A percentile compares a stretch with the other conserved stretches of the same genome.
Evolutionary conservation across 53 echinoderm and acorn worm genomes (phyloP).

Genomic region (Holothuria scabra): DNA sequence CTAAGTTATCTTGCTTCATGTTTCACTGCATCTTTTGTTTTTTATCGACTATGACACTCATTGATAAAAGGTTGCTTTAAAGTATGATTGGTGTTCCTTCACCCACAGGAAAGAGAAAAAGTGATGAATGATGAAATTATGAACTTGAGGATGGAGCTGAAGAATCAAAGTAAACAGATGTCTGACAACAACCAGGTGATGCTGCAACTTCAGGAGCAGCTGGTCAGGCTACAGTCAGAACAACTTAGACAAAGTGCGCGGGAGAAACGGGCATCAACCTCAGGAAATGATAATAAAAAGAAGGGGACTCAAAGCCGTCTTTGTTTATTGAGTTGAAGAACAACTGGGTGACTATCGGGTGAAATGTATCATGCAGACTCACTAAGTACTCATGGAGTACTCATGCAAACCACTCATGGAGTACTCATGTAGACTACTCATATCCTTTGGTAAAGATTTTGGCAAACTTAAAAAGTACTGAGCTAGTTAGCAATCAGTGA

Average conservation of each 20-base stretch:
- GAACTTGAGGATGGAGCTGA: slow-evolving; percentile 72
- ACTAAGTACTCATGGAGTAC: too few species aligned
- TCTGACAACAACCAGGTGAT: slow-evolving; percentile 90
- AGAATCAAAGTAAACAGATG: slow-evolving; percentile 85
- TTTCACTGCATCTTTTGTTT: too few species aligned
- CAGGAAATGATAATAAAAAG: slow-evolving; percentile 40
- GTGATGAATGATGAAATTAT: slow-evolving; percentile 76
- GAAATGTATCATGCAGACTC: too few species aligned
- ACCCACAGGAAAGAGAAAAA: slow-evolving; percentile 71
- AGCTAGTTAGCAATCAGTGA: too few species aligned
- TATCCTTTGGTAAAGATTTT: too few species aligned
- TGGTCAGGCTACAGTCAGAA: slow-evolving; percentile 82
- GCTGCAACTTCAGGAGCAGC: slow-evolving; percentile 89
- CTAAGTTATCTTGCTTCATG: too few species aligned
- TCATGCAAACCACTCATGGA: too few species aligned
- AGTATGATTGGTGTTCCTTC: too few species aligned
- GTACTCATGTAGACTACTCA: too few species aligned
- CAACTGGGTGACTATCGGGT: neutral
- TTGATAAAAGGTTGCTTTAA: too few species aligned
- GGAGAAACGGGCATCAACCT: slow-evolving; percentile 75
- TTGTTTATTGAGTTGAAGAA: slow-evolving; percentile 75
- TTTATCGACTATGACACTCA: too few species aligned
- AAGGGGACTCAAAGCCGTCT: slow-evolving; percentile 79
- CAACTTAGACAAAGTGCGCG: slow-evolving; percentile 79
- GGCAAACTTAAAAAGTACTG: too few species aligned